Evolutionary conservation across 2,797 vertebrate species (phyloP), one percentile per base, ranked within the genome.

Genomic region (Micromesistius poutassou): DNA sequence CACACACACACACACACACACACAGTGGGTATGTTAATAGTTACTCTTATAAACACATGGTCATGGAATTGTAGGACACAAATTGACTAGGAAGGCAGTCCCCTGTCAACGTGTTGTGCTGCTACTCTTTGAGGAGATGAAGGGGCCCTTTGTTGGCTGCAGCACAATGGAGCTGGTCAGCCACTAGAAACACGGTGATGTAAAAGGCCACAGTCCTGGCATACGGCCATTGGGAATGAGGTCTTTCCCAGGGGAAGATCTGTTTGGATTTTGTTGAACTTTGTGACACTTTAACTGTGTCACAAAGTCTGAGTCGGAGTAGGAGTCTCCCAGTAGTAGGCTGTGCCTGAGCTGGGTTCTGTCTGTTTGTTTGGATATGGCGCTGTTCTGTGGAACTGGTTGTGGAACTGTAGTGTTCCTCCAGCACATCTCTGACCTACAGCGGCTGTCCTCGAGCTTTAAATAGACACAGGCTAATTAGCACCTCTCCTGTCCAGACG

Each of bases 381-480:
- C 55, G 6, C 55, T n/a, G 55, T n/a, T 42, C 40, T 42, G 40
- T 13, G 40, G 36, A 19, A 50, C 19, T 5, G 46, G 1, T 38
- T 14, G 10, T 14, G 1, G 36, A 12, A 50, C 22, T 6, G 50
- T 77, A 40, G 50, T 78, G 80, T 55, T 46, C 42, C 74, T 33
- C 80, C 78, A 62, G 73, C 66, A 76, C 72, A 40, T 30, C 35
- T 4, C 28, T 30, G 30, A 30, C 38, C 80, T 73, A 74, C n/a
- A 82, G 80, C 74, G 33, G 33, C n/a, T 46, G 40, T 74, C 72
- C 76, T 74, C 70, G 70, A 28, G 33, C 84, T 81, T 78, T 66
- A 85, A 87, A 85, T 83, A 62, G 55, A 88, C 80, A 77, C 73
- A 68, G 77, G 73, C 77, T 78, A 85, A 89, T 92, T 91, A 89